Percentiles rank a stretch among this genome's conserved stretches.
These are phyloP conservation scores for Sceloporus tristichus DNA, from an alignment of 2,113 vertebrate genomes.

Conservation along the genomic window DNA sequence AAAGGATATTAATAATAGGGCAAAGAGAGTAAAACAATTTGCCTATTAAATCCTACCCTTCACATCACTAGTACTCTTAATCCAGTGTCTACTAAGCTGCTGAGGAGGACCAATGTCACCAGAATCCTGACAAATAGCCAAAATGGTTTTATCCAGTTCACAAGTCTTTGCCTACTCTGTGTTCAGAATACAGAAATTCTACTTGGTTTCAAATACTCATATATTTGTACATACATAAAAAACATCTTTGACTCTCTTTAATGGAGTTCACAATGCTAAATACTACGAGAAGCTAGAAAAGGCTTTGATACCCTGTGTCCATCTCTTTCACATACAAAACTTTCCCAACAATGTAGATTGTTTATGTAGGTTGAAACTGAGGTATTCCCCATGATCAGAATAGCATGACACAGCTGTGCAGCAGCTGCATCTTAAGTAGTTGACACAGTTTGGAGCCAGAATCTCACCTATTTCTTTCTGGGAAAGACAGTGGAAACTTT, in stretches of 20 bases:
- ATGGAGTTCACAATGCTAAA: neutral
- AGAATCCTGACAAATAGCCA: neutral
- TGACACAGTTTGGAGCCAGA: neutral
- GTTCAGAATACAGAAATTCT: neutral
- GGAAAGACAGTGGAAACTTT: neutral
- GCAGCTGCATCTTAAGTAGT: neutral
- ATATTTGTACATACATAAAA: neutral
- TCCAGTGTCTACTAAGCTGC: neutral
- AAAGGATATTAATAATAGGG: neutral
- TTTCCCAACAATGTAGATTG: neutral
- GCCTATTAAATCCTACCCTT: neutral
- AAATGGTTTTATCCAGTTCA: neutral
- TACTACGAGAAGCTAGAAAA: neutral
- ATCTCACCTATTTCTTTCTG: neutral
- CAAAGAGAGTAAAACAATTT: neutral
- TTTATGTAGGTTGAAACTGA: neutral
- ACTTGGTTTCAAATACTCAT: neutral
- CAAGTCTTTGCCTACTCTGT: neutral
- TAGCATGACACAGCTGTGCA: slow-evolving; percentile 6
- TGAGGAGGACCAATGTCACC: neutral
- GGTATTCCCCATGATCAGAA: neutral
- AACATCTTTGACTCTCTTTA: neutral
- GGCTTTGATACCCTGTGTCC: neutral
- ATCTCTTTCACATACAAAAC: neutral
- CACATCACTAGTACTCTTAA: neutral